Percentiles rank a stretch among this genome's conserved stretches.
phyloP scores from a whole-genome alignment of 1,140 invertebrate genomes.

The Hesperophylax magnus region DNA sequence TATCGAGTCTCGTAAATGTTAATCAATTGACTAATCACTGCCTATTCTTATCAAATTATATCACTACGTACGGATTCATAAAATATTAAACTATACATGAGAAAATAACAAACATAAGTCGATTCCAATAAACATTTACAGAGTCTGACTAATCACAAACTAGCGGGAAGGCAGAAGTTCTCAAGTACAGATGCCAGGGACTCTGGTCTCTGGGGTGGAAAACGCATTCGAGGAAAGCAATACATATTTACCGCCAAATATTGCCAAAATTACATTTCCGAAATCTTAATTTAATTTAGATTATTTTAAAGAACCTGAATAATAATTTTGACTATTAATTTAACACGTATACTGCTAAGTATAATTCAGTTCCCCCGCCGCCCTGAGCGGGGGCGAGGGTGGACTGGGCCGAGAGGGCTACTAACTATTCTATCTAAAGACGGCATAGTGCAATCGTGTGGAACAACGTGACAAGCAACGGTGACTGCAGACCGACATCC shows the following conservation, averaged over 20 bases:
- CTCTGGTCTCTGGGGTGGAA: background rate
- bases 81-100: conserved; percentile 55
- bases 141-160: conserved; percentile 50
- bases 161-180: conserved; percentile 46
- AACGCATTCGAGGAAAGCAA: conserved; percentile 33
- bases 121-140: conserved; percentile 25
- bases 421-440: conserved; percentile 57
- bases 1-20: conserved; percentile 57
- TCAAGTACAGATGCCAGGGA: conserved; percentile 53
- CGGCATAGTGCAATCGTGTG: conserved; percentile 54
- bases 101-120: conserved; percentile 47
- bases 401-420: conserved; percentile 43
- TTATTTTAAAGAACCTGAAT: conserved; percentile 57
- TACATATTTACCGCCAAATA: conserved; percentile 49
- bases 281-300: conserved; percentile 56
- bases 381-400: conserved; percentile 2
- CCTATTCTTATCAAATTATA: conserved; percentile 56
- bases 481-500: conserved; percentile 37
- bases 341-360: conserved; percentile 59
- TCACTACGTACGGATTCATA: conserved; percentile 47
- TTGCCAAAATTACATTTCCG: conserved; percentile 55
- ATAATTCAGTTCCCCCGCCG: conserved; percentile 47
- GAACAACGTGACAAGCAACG: conserved; percentile 33
- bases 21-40: conserved; percentile 58
- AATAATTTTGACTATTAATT: conserved; percentile 59